phyloP scores from a whole-genome alignment of 2,797 vertebrate species.

The Peromyscus aztecus region DNA sequence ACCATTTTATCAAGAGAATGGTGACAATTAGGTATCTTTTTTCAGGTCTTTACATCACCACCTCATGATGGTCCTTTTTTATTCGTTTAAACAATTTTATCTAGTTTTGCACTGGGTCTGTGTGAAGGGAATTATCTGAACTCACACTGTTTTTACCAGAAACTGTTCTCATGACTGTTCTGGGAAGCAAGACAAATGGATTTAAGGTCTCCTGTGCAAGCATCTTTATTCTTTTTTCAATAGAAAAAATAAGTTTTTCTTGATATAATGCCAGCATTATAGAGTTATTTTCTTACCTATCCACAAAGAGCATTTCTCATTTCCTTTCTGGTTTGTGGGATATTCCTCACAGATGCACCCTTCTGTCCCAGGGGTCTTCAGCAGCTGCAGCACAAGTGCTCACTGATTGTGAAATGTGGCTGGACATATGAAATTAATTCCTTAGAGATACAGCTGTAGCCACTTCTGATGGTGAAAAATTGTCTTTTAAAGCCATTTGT shows the following conservation, averaged over 20 bases:
- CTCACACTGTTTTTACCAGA: neutral
- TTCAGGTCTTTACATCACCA: neutral
- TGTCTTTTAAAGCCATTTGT: slow-evolving; percentile 1
- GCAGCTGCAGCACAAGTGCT: slow-evolving; percentile 24
- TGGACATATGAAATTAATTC: neutral
- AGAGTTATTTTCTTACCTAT: neutral
- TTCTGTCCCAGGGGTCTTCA: neutral
- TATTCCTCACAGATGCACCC: neutral
- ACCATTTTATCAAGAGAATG: neutral
- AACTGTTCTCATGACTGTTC: neutral
- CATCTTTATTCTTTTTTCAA: neutral
- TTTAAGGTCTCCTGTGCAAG: neutral
- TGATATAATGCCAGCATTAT: neutral
- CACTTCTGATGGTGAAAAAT: slow-evolving; percentile 52
- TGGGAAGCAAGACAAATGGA: neutral
- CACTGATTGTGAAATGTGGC: neutral
- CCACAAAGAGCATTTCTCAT: neutral
- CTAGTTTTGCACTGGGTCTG: neutral
- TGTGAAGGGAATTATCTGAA: neutral
- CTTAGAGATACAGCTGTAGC: slow-evolving; percentile 1
- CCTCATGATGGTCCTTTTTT: neutral
- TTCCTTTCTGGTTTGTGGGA: slow-evolving; percentile 23
- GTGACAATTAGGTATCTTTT: neutral
- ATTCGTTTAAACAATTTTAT: neutral
- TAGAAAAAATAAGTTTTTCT: neutral